Conservation (phyloP, 37 sponge, comb jelly and placozoan genomes). For the Ianthella basta region DNA sequence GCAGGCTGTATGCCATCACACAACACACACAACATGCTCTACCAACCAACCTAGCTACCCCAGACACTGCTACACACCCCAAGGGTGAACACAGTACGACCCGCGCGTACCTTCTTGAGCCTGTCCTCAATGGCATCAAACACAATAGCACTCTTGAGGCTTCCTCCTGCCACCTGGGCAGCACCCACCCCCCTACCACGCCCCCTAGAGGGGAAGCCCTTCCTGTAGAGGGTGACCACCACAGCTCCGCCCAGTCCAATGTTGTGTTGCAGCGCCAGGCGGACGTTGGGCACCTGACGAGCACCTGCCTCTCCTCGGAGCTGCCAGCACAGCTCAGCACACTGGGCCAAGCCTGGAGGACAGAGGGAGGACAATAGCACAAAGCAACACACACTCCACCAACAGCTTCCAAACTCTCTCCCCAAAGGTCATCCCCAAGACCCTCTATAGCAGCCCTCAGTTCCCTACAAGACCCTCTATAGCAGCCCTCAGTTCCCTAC, state of each 20-base stretch:
- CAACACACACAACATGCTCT: too few relatives aligned
- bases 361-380: not conserved
- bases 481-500: too few relatives aligned
- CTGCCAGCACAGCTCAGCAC: slow-evolving; percentile 94
- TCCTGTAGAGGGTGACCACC: slow-evolving; percentile 78
- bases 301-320: slow-evolving; percentile 81
- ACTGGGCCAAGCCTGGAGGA: slow-evolving; percentile 86
- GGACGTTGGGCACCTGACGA: slow-evolving; percentile 83
- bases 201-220: slow-evolving; percentile 71
- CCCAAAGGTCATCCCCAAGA: too few relatives aligned
- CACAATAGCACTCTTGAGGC: slow-evolving; percentile 1
- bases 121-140: slow-evolving; percentile 8
- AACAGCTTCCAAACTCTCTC: too few relatives aligned
- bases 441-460: too few relatives aligned
- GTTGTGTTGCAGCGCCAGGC: slow-evolving; percentile 93
- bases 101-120: slow-evolving; percentile 4
- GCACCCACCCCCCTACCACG: not conserved
- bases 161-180: not conserved
- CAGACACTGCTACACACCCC: not conserved
- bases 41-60: not conserved
- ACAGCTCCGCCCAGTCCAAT: slow-evolving; percentile 93
- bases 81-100: too few relatives aligned
- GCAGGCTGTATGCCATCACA: too few relatives aligned
- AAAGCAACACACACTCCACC: too few relatives aligned
- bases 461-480: too few relatives aligned